These are phyloP conservation scores for Pachyseris speciosa DNA, from an alignment of 64 coral and sea anemone species.

Conservation along the genomic window DNA sequence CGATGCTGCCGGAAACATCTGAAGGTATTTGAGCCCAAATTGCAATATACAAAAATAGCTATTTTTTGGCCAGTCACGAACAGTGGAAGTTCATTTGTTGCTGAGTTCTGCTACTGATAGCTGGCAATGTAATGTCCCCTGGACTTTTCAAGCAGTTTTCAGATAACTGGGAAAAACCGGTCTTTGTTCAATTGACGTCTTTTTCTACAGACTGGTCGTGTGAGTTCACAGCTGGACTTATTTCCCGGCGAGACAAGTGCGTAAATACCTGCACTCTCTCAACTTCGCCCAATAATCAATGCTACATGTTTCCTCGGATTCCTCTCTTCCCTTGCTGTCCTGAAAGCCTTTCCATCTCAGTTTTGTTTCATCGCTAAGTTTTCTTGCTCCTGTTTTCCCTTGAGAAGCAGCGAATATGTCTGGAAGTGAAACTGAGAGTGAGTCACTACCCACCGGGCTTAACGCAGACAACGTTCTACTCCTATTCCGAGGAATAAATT, in stretches of 20 bases:
- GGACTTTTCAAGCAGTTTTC: too few relatives aligned
- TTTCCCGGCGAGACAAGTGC: background rate
- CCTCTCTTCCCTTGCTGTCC: background rate
- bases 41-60: too few relatives aligned
- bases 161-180: too few relatives aligned
- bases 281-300: background rate
- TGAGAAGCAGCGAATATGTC: background rate
- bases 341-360: background rate
- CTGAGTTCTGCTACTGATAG: too few relatives aligned
- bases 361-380: background rate
- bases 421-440: background rate
- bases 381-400: background rate
- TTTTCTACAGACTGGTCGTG: too few relatives aligned
- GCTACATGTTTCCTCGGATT: background rate
- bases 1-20: too few relatives aligned
- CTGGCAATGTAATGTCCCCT: too few relatives aligned
- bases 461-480: background rate
- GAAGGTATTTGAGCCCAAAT: too few relatives aligned
- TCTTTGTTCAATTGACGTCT: too few relatives aligned
- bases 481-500: background rate
- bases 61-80: too few relatives aligned
- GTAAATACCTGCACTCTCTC: constrained; percentile 12
- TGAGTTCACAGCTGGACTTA: too few relatives aligned
- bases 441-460: background rate
- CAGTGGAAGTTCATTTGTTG: too few relatives aligned